Evolutionary conservation across 2,113 vertebrate species (phyloP).

Genomic region (Herpetotheres cachinnans): DNA sequence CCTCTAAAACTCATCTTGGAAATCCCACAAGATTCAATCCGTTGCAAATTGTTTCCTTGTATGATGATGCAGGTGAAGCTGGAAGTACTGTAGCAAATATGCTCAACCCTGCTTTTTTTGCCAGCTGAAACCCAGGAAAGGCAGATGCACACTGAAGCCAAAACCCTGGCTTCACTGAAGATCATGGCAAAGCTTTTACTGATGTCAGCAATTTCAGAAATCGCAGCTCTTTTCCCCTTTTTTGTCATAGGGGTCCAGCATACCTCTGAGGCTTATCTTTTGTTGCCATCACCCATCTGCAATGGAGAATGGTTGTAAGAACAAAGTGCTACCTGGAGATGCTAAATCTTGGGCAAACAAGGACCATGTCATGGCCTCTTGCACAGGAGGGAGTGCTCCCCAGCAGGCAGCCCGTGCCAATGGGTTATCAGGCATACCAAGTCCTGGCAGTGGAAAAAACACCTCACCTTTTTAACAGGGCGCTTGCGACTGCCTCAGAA

Average conservation of each 20-base stretch:
- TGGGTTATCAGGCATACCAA: not conserved
- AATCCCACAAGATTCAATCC: not conserved
- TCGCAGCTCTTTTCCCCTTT: not conserved
- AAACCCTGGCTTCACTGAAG: not conserved
- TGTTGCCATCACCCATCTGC: not conserved
- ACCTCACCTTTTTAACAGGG: not conserved
- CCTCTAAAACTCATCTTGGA: not conserved
- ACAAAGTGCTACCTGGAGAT: not conserved
- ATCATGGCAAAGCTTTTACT: not conserved
- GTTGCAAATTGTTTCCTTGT: not conserved
- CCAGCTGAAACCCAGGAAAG: not conserved
- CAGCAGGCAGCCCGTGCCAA: not conserved
- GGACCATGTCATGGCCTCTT: not conserved
- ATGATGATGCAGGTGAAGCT: accelerated
- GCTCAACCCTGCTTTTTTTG: not conserved
- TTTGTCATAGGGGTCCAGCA: not conserved
- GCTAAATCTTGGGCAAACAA: too few species aligned
- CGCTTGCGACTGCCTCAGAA: not conserved
- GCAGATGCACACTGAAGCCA: not conserved
- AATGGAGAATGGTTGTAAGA: not conserved
- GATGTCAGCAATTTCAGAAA: not conserved
- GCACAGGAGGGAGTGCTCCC: not conserved
- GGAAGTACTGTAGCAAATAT: not conserved
- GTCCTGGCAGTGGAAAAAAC: not conserved
- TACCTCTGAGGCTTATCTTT: not conserved